A percentile compares a stretch with the other conserved stretches of the same genome.
These are phyloP conservation scores for Gallinago nigripennis DNA, from an alignment of 2,797 vertebrate genomes.

Conservation along the genomic window DNA sequence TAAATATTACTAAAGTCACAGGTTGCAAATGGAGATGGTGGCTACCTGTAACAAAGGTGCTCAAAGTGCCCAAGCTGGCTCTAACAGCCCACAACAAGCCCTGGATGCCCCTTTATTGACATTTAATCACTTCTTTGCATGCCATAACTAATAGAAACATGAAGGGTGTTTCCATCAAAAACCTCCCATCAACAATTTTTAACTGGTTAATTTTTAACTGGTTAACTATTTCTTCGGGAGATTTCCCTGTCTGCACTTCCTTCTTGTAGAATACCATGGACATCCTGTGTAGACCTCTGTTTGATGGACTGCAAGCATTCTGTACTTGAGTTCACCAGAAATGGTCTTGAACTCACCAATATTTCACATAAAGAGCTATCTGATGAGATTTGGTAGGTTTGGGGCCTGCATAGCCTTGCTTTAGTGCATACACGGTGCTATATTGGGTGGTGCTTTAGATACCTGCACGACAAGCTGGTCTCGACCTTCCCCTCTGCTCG, in stretches of 20 bases:
- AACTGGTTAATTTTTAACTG: neutral
- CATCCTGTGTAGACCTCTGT: neutral
- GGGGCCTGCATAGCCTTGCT: neutral
- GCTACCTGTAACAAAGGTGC: neutral
- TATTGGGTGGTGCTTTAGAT: neutral
- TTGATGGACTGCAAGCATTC: neutral
- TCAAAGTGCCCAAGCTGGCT: neutral
- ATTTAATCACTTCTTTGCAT: neutral
- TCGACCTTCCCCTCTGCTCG: neutral
- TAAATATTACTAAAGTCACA: neutral
- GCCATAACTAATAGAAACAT: neutral
- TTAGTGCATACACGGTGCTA: accelerated
- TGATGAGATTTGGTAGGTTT: neutral
- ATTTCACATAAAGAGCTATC: neutral
- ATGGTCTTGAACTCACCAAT: neutral
- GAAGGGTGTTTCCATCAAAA: neutral
- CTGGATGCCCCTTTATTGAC: neutral
- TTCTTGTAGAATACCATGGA: neutral
- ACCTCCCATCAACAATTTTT: neutral
- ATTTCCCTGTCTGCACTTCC: neutral
- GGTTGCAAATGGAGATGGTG: neutral
- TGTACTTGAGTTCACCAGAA: neutral
- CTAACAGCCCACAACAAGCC: neutral
- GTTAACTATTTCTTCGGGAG: neutral
- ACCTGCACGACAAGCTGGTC: accelerated